Conservation (phyloP, 1,140 invertebrate genomes). For the fruit fly (Drosophila melanogaster) region Release_6_plus_ISO1_MT NT_033777.3:19114001-19114500, state of each 20-base stretch:
- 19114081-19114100: too few species aligned
- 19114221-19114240: constrained; percentile 14
- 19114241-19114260: constrained; percentile 43
- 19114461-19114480: constrained; percentile 10
- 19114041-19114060: too few species aligned
- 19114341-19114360: constrained; percentile 32
- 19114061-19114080: too few species aligned
- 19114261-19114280: constrained; percentile 49
- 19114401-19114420: constrained; percentile 57
- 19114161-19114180: constrained; percentile 9
- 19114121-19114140: too few species aligned
- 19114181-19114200: constrained; percentile 51
- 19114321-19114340: constrained; percentile 22
- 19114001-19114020: too few species aligned
- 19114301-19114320: constrained; percentile 23
- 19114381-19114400: neutral
- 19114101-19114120: too few species aligned
- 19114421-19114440: constrained; percentile 65
- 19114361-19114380: constrained; percentile 3
- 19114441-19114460: constrained; percentile 66
- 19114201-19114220: constrained; percentile 26
- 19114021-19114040: too few species aligned
- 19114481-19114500: neutral
- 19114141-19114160: neutral
- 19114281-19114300: constrained; percentile 45